Percentiles rank a stretch among this genome's conserved stretches.
Evolutionary conservation across 2,797 vertebrate genomes (phyloP).

Genomic region (Brotula barbata): DNA sequence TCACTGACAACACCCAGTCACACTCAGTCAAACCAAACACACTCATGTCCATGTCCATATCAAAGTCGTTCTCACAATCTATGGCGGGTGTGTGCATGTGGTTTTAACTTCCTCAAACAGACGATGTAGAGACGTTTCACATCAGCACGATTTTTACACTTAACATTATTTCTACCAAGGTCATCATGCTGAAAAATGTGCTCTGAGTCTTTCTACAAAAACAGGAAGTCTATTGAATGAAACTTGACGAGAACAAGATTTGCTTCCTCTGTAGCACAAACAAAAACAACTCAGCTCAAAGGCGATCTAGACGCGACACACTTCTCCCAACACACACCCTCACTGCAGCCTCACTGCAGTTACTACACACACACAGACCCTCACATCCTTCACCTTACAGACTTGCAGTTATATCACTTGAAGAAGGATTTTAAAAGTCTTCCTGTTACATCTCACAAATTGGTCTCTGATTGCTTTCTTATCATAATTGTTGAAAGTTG

Average conservation of each 20-base stretch:
- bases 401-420: too few species aligned
- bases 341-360: not conserved
- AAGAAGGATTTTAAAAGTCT: too few species aligned
- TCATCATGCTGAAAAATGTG: slow-evolving; percentile 9
- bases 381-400: not conserved
- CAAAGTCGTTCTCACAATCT: not conserved
- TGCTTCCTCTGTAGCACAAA: slow-evolving; percentile 52
- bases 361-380: not conserved
- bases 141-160: slow-evolving; percentile 1
- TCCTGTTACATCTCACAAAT: not conserved
- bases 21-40: not conserved
- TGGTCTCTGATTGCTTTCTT: not conserved
- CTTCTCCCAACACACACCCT: too few species aligned
- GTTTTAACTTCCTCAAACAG: too few species aligned
- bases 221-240: slow-evolving; percentile 64
- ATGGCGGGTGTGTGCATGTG: slow-evolving; percentile 9
- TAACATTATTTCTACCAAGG: slow-evolving; percentile 18
- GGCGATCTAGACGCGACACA: too few species aligned
- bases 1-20: not conserved
- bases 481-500: not conserved
- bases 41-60: not conserved
- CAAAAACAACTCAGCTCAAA: slow-evolving; percentile 1
- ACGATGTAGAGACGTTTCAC: too few species aligned
- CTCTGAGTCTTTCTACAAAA: slow-evolving; percentile 33
- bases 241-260: slow-evolving; percentile 49